Evolutionary conservation across 2,888 invertebrate species (phyloP).

Genomic region (Epinotia demarniana): DNA sequence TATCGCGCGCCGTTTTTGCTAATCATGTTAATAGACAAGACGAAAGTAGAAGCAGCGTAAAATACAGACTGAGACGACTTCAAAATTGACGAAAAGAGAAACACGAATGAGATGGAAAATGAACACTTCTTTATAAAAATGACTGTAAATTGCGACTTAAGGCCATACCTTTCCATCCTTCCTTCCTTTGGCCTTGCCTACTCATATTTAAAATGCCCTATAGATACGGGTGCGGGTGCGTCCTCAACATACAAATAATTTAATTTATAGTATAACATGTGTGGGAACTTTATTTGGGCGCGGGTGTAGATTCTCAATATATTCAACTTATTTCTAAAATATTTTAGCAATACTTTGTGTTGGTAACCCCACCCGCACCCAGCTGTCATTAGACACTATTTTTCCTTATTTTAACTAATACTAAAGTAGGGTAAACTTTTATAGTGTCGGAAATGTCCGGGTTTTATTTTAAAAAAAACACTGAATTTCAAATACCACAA

Average conservation of each 20-base stretch:
- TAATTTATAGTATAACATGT: conserved; percentile 49
- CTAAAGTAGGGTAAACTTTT: background rate
- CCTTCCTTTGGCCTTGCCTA: too few species aligned
- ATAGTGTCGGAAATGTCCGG: background rate
- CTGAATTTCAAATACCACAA: background rate
- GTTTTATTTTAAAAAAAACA: background rate
- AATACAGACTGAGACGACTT: too few species aligned
- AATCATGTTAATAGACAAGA: too few species aligned
- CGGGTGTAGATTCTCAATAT: conserved; percentile 57
- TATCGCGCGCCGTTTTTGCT: too few species aligned
- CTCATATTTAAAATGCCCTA: too few species aligned
- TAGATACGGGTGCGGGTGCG: conserved; percentile 64
- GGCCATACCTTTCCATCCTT: too few species aligned
- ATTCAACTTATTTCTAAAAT: background rate
- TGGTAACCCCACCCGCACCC: conserved; percentile 65
- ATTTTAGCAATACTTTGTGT: background rate
- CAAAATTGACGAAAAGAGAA: too few species aligned
- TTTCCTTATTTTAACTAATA: background rate
- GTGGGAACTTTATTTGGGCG: conserved; percentile 64
- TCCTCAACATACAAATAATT: conserved; percentile 50
- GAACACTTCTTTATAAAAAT: too few species aligned
- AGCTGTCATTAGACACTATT: conserved; percentile 47
- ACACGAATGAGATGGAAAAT: too few species aligned
- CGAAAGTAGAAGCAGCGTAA: too few species aligned
- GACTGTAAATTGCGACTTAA: too few species aligned